Evolutionary conservation across 2,797 vertebrate genomes (phyloP), one percentile per base, ranked within the genome.

Genomic region (Notoglanidium macrostoma): DNA sequence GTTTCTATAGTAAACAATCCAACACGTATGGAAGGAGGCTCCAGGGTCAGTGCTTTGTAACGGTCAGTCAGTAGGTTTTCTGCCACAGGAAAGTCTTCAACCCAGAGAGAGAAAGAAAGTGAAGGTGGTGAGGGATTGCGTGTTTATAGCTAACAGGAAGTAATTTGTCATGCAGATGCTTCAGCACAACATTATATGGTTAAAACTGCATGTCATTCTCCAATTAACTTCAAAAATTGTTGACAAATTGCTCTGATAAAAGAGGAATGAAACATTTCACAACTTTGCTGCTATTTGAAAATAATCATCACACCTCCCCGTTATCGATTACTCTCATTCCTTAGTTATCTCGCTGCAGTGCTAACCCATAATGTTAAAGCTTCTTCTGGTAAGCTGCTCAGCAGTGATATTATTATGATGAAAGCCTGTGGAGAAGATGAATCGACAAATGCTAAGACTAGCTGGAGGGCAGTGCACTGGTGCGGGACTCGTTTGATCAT

Each of bases 401-500:
- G 15, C 21, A 29, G 85, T 67, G 85, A 86, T 57, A 35, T 46
- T 84, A 85, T 85, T 67, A 76, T 89, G 83, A 89, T 55, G 14
- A 76, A 72, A 83, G 86, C 82, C 88, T 88, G 83, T 83, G 79
- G 86, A 68, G 81, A 91, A 90, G 90, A 92, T 88, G 73, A 91
- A 90, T 86, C 86, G 89, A 87, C 91, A 91, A 90, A 86, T 85
- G 85, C 80, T 86, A 86, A 78, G 87, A 79, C 59, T 88, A 59
- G 88, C 91, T 87, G 89, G 90, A 83, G 89, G 89, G 89, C 84
- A 87, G 85, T 55, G 65, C 83, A 32, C 79, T 86, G 80, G 83
- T 57, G 44, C 2, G 86, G 88, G 88, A 91, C 44, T 87, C 83
- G 63, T 85, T 77, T 88, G 86, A 90, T 88, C 74, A 72, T 89